Conservation (phyloP, 2,797 vertebrate species). For the Pangasius krempfi region DNA sequence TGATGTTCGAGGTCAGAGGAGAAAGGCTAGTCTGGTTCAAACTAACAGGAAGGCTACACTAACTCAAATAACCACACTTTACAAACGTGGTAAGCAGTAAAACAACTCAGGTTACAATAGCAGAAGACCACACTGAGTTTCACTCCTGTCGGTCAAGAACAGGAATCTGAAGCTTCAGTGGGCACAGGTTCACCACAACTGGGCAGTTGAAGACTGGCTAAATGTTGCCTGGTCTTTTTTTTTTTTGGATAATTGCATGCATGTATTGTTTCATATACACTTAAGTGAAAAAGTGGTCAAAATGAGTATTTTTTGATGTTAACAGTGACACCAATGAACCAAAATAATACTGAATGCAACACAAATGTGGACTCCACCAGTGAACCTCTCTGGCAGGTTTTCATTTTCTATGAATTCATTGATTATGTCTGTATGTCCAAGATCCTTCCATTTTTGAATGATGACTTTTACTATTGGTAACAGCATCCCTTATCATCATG, state of each 20-base stretch:
- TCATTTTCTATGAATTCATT: neutral
- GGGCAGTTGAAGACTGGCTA: neutral
- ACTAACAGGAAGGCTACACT: neutral
- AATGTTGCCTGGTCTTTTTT: neutral
- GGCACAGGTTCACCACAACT: neutral
- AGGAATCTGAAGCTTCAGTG: neutral
- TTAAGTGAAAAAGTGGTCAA: neutral
- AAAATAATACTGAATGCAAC: neutral
- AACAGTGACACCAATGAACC: neutral
- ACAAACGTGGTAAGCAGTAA: neutral
- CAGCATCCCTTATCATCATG: neutral
- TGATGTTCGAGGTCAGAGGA: neutral
- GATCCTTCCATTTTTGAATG: neutral
- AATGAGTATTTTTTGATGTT: neutral
- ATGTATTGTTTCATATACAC: neutral
- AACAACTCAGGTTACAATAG: neutral
- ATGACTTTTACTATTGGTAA: neutral
- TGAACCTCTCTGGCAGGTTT: neutral
- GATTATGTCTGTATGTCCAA: neutral
- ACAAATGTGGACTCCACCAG: neutral
- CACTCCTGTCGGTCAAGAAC: neutral
- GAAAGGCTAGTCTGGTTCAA: neutral
- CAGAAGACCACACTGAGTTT: neutral
- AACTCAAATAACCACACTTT: neutral
- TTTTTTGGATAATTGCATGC: neutral